Evolutionary conservation across 1,140 invertebrate genomes (phyloP).

Genomic region (Drosophila subpulchrella): DNA sequence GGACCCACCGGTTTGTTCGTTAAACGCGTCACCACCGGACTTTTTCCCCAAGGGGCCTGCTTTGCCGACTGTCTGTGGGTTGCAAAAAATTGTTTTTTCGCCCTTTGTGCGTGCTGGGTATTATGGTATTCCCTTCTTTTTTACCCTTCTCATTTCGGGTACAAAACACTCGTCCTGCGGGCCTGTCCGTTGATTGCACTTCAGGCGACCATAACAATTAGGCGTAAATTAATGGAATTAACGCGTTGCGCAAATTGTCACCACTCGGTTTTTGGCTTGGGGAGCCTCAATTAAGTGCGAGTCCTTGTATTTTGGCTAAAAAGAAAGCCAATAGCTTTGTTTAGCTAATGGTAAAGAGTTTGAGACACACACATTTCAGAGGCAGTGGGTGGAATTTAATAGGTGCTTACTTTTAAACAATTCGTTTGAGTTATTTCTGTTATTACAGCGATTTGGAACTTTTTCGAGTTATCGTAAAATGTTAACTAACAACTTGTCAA

Average conservation of each 20-base stretch:
- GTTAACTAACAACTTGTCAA: conserved; percentile 54
- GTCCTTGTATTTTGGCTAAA: neutral
- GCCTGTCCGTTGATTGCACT: conserved; percentile 69
- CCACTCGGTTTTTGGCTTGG: conserved; percentile 13
- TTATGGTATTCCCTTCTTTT: conserved; percentile 19
- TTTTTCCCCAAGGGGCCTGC: conserved; percentile 18
- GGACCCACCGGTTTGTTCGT: conserved; percentile 32
- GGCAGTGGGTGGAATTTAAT: neutral
- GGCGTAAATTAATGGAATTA: conserved; percentile 78
- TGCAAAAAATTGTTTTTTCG: conserved; percentile 53
- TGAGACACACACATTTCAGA: conserved; percentile 2
- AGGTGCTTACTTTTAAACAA: conserved; percentile 7
- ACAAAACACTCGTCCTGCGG: conserved; percentile 44
- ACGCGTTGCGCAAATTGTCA: conserved; percentile 71
- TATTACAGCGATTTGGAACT: conserved; percentile 6
- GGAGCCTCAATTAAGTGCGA: conserved; percentile 24
- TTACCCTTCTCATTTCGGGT: conserved; percentile 13
- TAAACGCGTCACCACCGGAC: conserved; percentile 44
- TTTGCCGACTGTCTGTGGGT: conserved; percentile 8
- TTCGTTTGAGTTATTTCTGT: conserved; percentile 1
- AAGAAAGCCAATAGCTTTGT: conserved; percentile 9
- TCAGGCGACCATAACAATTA: conserved; percentile 78
- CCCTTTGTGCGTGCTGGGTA: conserved; percentile 27
- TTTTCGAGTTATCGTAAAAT: conserved; percentile 50
- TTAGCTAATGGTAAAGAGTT: conserved; percentile 8